phyloP scores from a whole-genome alignment of 2,797 vertebrate species.

The Ctenosaura bakeri region DNA sequence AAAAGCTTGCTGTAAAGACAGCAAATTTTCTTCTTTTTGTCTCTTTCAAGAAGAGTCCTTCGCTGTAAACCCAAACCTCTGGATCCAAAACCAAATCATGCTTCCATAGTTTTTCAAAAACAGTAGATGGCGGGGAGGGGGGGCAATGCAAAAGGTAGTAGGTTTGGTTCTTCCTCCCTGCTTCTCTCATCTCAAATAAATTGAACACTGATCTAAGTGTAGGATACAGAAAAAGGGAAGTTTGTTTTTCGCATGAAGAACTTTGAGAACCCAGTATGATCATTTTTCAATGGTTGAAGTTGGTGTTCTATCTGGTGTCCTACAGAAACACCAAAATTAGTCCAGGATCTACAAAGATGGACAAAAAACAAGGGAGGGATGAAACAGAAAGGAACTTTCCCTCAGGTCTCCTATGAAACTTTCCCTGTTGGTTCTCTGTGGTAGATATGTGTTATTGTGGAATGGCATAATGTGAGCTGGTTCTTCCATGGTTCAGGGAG shows the following conservation, averaged over 20 bases:
- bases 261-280: neutral
- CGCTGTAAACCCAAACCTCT: neutral
- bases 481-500: neutral
- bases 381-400: neutral
- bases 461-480: neutral
- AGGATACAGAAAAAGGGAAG: too few species aligned
- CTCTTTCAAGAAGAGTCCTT: neutral
- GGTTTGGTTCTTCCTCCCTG: neutral
- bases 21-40: neutral
- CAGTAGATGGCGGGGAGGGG: too few species aligned
- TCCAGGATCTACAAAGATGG: too few species aligned
- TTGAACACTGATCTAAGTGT: too few species aligned
- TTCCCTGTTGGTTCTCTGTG: neutral
- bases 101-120: neutral
- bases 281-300: neutral
- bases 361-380: neutral
- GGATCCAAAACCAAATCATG: neutral
- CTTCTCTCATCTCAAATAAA: too few species aligned
- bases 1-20: neutral
- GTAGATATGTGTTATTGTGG: too few species aligned
- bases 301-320: too few species aligned
- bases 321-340: too few species aligned
- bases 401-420: neutral
- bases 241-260: too few species aligned
- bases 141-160: neutral